These are phyloP conservation scores for Opisthograptis luteolata DNA, from an alignment of 2,888 invertebrate genomes.

Conservation along the genomic window DNA sequence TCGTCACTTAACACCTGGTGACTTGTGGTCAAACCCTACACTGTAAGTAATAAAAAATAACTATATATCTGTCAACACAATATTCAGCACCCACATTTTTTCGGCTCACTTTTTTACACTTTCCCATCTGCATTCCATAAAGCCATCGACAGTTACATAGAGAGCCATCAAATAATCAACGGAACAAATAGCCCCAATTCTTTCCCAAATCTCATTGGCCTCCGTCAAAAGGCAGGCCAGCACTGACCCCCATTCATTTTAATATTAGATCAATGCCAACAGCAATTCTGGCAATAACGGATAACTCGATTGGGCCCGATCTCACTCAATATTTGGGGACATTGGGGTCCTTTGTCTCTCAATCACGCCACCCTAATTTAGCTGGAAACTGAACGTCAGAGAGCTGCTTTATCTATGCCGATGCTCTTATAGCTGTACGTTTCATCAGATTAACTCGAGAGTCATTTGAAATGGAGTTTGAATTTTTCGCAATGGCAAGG, in stretches of 20 bases:
- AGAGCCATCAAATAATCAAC: slow-evolving; percentile 11
- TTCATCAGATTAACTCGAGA: too few species aligned
- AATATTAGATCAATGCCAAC: slow-evolving; percentile 39
- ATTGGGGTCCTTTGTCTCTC: slow-evolving; percentile 33
- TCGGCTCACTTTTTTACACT: not conserved
- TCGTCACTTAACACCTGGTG: too few species aligned
- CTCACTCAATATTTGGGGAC: slow-evolving; percentile 33
- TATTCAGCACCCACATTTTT: too few species aligned
- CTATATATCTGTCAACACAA: too few species aligned
- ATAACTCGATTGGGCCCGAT: slow-evolving; percentile 36
- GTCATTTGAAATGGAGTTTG: too few species aligned
- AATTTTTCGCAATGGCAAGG: too few species aligned
- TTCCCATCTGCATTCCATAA: not conserved
- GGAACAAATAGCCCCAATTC: slow-evolving; percentile 19
- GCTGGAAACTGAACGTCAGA: slow-evolving; percentile 6
- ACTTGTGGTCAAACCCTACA: too few species aligned
- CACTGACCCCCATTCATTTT: slow-evolving; percentile 37
- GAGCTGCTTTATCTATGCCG: not conserved
- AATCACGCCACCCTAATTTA: slow-evolving; percentile 31
- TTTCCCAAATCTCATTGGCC: slow-evolving; percentile 22
- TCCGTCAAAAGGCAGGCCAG: slow-evolving; percentile 27
- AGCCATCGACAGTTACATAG: slow-evolving; percentile 11
- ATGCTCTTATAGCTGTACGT: not conserved
- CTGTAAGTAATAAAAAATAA: too few species aligned
- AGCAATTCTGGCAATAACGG: slow-evolving; percentile 31